Base-by-base conservation (phyloP, 2,888 invertebrate species). In the Tholera decimalis region DNA sequence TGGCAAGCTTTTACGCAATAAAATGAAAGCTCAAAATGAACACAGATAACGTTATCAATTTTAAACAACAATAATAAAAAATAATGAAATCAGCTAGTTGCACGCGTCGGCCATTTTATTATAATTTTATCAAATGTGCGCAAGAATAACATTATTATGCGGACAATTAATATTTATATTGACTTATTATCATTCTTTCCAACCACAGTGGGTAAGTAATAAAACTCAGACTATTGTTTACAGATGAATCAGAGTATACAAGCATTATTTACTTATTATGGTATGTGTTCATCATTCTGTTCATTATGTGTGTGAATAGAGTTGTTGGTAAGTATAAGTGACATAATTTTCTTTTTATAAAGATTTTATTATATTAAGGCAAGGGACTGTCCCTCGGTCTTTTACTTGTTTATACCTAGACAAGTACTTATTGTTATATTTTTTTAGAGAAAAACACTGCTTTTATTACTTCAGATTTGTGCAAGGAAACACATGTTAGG, bases 1-100 rank as follows among this genome's bases (percentile, higher is more conserved):
- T 15, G 15, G 35, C 35, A 15, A 51, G 24, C 28, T 73, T 73
- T 49, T 44, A 50, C 7, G 30, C 43, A 33, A 47, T 13, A 33
- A 39, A 53, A 53, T 43, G 9, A 35, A 37, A 68, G 13, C 18
- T 41, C n/a, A 35, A 73, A 73, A 59, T 47, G n/a, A 44, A 46
- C 37, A 46, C 3, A 24, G 47, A 33, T 28, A 46, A 18, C 50
- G 55, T 65, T 72, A 74, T 74, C 73, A 72, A 54, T 72, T 44
- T 30, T 39, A 26, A 20, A 57, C 15, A 22, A 44, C 30, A 55
- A 63, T 55, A 47, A 44, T 55, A 47, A 44, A 59, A 58, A 59
- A 56, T 49, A 64, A 72, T 37, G 53, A 65, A 77, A 74, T 74
- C 78, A 77, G 77, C 53, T 60, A 44, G 33, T 56, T 51, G 64